Conservation (phyloP, 2,888 invertebrate genomes). For the Priocnemis perturbator region DNA sequence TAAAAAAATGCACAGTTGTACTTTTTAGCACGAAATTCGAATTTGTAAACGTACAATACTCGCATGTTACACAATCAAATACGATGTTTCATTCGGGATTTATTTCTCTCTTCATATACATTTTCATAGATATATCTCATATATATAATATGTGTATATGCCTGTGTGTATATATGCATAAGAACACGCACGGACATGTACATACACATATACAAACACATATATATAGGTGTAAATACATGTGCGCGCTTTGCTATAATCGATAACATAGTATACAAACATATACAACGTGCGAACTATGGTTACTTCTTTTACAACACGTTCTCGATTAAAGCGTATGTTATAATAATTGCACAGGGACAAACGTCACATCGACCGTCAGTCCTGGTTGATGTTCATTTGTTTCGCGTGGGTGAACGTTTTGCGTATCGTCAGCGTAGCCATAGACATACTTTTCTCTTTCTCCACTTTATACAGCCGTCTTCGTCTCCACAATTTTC, state of each 20-base stretch:
- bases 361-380: slow-evolving; percentile 47
- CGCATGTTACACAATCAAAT: too few relatives aligned
- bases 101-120: slow-evolving; percentile 47
- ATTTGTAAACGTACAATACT: too few relatives aligned
- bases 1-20: too few relatives aligned
- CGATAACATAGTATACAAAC: slow-evolving; percentile 58
- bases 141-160: neutral
- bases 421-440: neutral
- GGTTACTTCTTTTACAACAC: slow-evolving; percentile 19
- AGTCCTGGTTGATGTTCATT: slow-evolving; percentile 14
- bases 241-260: slow-evolving; percentile 42
- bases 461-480: too few relatives aligned
- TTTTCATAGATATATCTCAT: slow-evolving; percentile 39
- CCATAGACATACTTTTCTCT: too few relatives aligned
- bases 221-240: slow-evolving; percentile 10
- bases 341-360: slow-evolving; percentile 36
- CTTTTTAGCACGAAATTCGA: too few relatives aligned
- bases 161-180: neutral
- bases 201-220: slow-evolving; percentile 18
- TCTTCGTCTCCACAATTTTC: too few relatives aligned
- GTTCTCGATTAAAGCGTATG: slow-evolving; percentile 17
- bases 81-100: slow-evolving; percentile 35
- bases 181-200: neutral
- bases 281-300: slow-evolving; percentile 60
- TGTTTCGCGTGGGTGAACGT: slow-evolving; percentile 12